Percentiles rank a stretch among this genome's conserved stretches.
Conservation (phyloP, 2,797 vertebrate genomes). For the Protonibea diacanthus region DNA sequence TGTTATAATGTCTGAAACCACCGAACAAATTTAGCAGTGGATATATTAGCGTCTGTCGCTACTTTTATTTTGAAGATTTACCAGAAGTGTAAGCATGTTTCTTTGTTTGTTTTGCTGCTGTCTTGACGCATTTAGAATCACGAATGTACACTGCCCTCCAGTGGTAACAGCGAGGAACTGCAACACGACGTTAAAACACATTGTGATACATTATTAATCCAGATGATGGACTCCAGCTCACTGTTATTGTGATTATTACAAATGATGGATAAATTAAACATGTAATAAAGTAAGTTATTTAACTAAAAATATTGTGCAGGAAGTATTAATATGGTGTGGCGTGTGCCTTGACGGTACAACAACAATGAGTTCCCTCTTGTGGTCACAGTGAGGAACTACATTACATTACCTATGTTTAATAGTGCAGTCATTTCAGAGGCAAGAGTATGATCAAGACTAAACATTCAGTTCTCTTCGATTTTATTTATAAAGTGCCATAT, state of each 20-base stretch:
- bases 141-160: background rate
- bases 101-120: background rate
- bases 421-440: too few relatives aligned
- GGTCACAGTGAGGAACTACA: background rate
- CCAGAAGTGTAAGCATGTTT: background rate
- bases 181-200: background rate
- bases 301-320: too few relatives aligned
- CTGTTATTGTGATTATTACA: background rate
- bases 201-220: background rate
- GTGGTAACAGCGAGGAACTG: background rate
- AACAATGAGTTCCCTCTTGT: background rate
- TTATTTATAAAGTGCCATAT: too few relatives aligned
- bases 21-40: background rate
- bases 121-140: background rate
- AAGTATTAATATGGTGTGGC: too few relatives aligned
- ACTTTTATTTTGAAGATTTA: conserved; percentile 1
- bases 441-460: too few relatives aligned
- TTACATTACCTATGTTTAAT: too few relatives aligned
- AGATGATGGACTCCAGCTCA: background rate
- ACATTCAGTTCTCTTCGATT: too few relatives aligned
- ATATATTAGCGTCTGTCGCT: background rate
- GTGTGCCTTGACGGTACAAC: background rate
- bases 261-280: background rate
- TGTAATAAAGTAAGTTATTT: background rate
- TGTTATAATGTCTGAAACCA: background rate